Evolutionary conservation across 2,113 vertebrate genomes (phyloP), one percentile per base, ranked within the genome.

Genomic region (Spheniscus mendiculus): DNA sequence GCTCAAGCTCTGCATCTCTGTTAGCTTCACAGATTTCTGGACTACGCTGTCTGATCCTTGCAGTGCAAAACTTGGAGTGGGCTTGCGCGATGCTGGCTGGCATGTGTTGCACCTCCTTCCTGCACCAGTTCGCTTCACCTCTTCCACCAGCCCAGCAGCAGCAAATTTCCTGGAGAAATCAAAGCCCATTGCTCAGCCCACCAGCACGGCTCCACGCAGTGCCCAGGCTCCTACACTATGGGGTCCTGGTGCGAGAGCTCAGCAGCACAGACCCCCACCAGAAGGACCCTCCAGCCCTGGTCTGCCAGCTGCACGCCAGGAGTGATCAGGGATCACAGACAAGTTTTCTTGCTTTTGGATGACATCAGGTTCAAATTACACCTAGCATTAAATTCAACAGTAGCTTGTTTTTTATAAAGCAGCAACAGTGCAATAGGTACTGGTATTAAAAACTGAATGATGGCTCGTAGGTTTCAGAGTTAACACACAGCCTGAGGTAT

Each of bases 41-140:
- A 20, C 18, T 36, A 6, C 0, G 1, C 27, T 81, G 12, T 32
- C 23, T 66, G 29, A 44, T 34, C 10, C 59, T 69, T 34, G 40
- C 26, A 40, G 11, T 45, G 15, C 8, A 73, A 70, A 65, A 65
- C 66, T 27, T 62, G 58, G 40, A 49, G 34, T 7, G 27, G 15
- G 34, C 3, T 91, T 56, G 38, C 3, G 1, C 0, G 0, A 25
- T 52, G 29, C 22, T 19, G 17, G 11, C 2, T 5, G 55, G 42
- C 16, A 49, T 36, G 12, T n/a, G 7, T 19, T 40, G 16, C 4
- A 73, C 23, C 34, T 86, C 42, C n/a, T 56, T 59, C 36, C 40
- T 52, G 5, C 23, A 10, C 10, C 30, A 81, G 34, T 23, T 79
- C 0, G 0, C 21, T 65, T 59, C 49, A 62, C 12, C 19, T 73